Percentiles rank a stretch among this genome's conserved stretches.
These are phyloP conservation scores for Dugesia japonica DNA, from an alignment of 2,888 invertebrate genomes.

Conservation along the genomic window DNA sequence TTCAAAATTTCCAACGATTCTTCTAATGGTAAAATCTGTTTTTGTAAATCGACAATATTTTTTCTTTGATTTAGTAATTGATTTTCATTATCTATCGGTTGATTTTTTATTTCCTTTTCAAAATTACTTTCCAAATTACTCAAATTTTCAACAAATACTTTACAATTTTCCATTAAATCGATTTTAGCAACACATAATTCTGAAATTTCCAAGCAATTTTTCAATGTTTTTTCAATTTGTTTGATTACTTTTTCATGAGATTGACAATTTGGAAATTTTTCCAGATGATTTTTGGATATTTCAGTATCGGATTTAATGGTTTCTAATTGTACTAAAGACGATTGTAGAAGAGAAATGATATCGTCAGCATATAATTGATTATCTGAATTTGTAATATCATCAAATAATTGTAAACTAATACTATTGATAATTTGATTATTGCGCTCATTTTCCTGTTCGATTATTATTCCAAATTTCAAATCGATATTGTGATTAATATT, in stretches of 20 bases:
- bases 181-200: not conserved
- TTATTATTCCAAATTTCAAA: too few species aligned
- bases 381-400: not conserved
- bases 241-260: not conserved
- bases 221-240: not conserved
- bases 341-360: not conserved
- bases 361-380: not conserved
- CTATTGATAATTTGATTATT: not conserved
- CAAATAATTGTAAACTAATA: conserved; percentile 1
- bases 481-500: too few species aligned
- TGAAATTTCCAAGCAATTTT: not conserved
- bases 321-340: not conserved
- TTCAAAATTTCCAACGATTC: not conserved
- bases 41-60: not conserved
- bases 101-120: not conserved
- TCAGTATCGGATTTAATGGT: not conserved
- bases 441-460: not conserved
- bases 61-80: not conserved
- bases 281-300: not conserved
- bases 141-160: not conserved
- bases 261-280: not conserved
- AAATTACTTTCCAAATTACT: not conserved
- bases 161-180: not conserved
- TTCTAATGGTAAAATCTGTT: not conserved
- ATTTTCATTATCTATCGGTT: not conserved